These are phyloP conservation scores for Fregetta grallaria DNA, from an alignment of 2,113 vertebrate species.

Conservation along the genomic window DNA sequence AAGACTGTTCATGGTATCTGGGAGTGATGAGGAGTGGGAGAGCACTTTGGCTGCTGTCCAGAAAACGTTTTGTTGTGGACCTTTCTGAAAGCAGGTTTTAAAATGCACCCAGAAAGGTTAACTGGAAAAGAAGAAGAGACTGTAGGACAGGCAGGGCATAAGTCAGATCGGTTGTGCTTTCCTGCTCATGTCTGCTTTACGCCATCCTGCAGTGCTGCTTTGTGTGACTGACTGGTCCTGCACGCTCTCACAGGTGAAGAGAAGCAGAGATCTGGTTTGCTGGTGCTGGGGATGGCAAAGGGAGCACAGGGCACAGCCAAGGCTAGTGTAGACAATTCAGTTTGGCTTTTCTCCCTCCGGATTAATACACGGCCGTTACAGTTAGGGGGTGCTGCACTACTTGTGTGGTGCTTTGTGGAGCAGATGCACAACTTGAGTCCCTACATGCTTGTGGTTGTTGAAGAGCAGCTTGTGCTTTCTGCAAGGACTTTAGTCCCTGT, in stretches of 20 bases:
- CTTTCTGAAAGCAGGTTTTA: background rate
- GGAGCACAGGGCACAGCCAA: background rate
- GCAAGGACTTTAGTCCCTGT: background rate
- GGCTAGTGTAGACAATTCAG: background rate
- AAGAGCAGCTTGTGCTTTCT: constrained; percentile 15
- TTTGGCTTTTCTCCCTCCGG: background rate
- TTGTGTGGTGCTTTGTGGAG: background rate
- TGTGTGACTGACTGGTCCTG: background rate
- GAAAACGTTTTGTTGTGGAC: background rate
- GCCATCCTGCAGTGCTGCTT: background rate
- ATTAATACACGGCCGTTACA: background rate
- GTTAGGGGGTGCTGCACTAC: background rate
- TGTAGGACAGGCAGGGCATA: background rate
- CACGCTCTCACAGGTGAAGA: background rate
- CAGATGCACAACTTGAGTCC: background rate
- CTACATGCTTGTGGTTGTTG: background rate
- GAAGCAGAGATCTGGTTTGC: background rate
- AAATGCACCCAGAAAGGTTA: background rate
- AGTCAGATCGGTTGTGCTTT: background rate
- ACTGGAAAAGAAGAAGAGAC: background rate
- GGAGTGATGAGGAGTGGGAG: background rate
- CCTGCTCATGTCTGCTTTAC: background rate
- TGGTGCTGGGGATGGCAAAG: background rate
- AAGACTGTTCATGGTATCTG: background rate
- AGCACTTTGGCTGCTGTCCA: background rate